Evolutionary conservation across 1,140 invertebrate species (phyloP).

Genomic region (Aphelenchoides besseyi): DNA sequence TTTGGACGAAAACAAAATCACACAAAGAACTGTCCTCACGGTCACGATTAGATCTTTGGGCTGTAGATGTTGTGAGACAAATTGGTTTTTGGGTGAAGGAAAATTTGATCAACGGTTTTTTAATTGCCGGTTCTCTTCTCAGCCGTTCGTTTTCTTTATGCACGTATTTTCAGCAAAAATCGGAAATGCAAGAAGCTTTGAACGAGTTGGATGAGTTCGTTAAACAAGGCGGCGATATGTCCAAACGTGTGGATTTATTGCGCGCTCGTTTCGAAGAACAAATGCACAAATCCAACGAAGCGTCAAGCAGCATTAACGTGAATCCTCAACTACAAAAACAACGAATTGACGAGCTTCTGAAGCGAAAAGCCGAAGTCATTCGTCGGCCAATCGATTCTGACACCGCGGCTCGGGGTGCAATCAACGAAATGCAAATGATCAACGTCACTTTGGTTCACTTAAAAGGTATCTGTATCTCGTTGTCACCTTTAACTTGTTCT

Average conservation of each 20-base stretch:
- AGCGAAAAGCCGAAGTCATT: constrained; percentile 34
- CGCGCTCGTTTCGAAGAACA: constrained; percentile 13
- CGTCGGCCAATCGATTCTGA: constrained; percentile 38
- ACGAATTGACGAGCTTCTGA: constrained; percentile 29
- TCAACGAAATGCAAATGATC: constrained; percentile 44
- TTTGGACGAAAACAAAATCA: not conserved
- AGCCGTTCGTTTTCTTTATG: not conserved
- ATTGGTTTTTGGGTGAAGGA: not conserved
- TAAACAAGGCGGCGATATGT: not conserved
- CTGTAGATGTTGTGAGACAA: not conserved
- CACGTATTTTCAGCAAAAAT: constrained; percentile 4
- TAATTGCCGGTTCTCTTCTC: not conserved
- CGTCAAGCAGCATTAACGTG: constrained; percentile 5
- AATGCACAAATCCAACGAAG: not conserved
- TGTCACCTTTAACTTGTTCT: not conserved
- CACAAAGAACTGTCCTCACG: not conserved
- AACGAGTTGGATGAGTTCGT: not conserved
- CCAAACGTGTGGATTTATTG: not conserved
- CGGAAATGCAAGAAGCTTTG: not conserved
- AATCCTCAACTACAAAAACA: constrained; percentile 25
- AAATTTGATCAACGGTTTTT: not conserved
- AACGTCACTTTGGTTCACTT: constrained; percentile 28
- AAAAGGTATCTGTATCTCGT: constrained; percentile 8
- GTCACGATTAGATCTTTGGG: not conserved
- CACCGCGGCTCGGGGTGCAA: constrained; percentile 37